Percentiles rank a stretch among this genome's conserved stretches.
These are phyloP conservation scores for Limonius californicus DNA, from an alignment of 1,140 invertebrate genomes.

Conservation along the genomic window DNA sequence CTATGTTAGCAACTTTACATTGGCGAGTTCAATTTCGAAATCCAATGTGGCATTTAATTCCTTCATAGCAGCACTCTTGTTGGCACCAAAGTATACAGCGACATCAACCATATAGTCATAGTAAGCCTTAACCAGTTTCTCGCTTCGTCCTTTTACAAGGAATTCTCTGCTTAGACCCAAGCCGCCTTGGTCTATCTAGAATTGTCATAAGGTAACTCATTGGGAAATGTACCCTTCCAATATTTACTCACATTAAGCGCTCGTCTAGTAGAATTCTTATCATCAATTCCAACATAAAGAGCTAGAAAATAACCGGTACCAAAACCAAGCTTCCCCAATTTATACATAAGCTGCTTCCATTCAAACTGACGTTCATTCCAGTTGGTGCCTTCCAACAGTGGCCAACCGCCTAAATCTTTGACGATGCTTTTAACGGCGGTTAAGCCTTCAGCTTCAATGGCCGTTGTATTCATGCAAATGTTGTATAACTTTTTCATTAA, in stretches of 20 bases:
- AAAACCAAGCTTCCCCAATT: constrained; percentile 70
- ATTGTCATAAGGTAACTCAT: constrained; percentile 2
- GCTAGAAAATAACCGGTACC: constrained; percentile 83
- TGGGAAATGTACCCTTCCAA: too few species aligned
- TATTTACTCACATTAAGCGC: background rate
- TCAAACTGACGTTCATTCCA: constrained; percentile 64
- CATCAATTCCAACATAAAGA: constrained; percentile 71
- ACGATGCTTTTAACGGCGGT: constrained; percentile 66
- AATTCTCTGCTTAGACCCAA: constrained; percentile 87
- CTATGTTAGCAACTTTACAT: constrained; percentile 55
- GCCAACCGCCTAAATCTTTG: constrained; percentile 73
- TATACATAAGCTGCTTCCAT: constrained; percentile 76
- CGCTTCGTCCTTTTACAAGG: constrained; percentile 74
- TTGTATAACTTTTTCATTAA: constrained; percentile 72
- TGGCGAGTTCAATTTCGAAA: constrained; percentile 92
- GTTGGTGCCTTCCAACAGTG: constrained; percentile 66
- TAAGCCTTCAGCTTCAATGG: constrained; percentile 67
- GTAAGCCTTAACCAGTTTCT: constrained; percentile 75
- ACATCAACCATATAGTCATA: constrained; percentile 84
- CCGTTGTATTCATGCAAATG: constrained; percentile 75
- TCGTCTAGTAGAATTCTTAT: background rate
- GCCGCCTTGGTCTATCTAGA: constrained; percentile 87
- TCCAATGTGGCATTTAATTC: constrained; percentile 80
- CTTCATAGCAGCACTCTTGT: constrained; percentile 59
- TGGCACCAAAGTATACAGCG: constrained; percentile 80